These are phyloP conservation scores for Laterallus jamaicensis DNA, from an alignment of 2,113 vertebrate species.

Conservation along the genomic window DNA sequence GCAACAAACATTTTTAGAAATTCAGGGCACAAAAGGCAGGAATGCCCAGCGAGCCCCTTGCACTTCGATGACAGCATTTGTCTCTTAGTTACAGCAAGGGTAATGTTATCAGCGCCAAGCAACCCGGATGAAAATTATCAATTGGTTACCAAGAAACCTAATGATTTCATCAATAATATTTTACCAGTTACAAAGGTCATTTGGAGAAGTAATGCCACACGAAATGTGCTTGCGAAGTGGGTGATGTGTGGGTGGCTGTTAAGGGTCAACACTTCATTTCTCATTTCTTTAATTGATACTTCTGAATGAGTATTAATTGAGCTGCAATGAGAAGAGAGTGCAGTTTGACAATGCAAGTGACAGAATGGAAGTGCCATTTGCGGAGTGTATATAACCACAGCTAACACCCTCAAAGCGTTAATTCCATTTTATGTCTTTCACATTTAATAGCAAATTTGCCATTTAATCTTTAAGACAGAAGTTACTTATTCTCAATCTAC, in stretches of 20 bases:
- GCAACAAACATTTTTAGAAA: constrained; percentile 4
- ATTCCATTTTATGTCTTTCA: constrained; percentile 78
- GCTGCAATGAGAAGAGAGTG: constrained; percentile 42
- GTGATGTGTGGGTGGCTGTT: constrained; percentile 16
- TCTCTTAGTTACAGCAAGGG: constrained; percentile 71
- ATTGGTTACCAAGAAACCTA: constrained; percentile 59
- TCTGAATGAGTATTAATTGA: constrained; percentile 58
- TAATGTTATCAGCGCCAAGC: constrained; percentile 65
- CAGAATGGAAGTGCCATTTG: constrained; percentile 42
- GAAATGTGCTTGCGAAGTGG: constrained; percentile 14
- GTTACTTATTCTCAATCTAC: constrained; percentile 78
- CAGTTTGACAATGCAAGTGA: constrained; percentile 47
- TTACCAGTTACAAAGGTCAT: constrained; percentile 65
- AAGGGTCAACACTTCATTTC: constrained; percentile 54
- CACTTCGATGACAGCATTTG: constrained; percentile 14
- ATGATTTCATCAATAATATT: constrained; percentile 63
- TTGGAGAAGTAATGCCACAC: constrained; percentile 45
- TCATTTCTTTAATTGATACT: constrained; percentile 52
- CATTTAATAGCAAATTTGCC: constrained; percentile 75
- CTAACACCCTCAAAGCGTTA: constrained; percentile 64
- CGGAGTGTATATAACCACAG: constrained; percentile 37
- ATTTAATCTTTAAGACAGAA: constrained; percentile 80
- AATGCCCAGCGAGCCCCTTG: constrained; percentile 1
- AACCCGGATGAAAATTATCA: constrained; percentile 60
- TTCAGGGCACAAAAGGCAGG: not conserved